These are phyloP conservation scores for Halcyon senegalensis DNA, from an alignment of 2,113 vertebrate genomes.

Conservation along the genomic window DNA sequence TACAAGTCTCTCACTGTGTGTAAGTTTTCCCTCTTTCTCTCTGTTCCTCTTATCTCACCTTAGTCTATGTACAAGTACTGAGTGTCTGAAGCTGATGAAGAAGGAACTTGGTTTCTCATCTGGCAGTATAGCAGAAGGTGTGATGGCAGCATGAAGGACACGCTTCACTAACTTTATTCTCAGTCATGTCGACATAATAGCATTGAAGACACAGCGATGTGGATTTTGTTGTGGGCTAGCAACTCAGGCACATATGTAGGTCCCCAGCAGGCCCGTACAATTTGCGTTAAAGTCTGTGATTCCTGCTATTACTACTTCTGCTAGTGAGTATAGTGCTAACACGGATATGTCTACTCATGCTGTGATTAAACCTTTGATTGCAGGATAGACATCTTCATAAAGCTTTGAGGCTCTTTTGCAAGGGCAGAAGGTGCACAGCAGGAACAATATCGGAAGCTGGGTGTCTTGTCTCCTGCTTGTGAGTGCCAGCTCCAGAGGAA, in stretches of 20 bases:
- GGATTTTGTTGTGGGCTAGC: neutral
- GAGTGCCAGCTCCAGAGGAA: slow-evolving; percentile 18
- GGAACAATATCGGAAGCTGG: slow-evolving; percentile 6
- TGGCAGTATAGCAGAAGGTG: neutral
- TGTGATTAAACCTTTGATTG: slow-evolving; percentile 9
- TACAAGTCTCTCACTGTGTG: neutral
- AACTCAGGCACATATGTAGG: neutral
- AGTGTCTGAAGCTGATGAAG: neutral
- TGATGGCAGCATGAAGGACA: neutral
- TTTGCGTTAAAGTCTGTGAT: neutral
- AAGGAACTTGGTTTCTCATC: neutral
- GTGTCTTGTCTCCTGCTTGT: slow-evolving; percentile 30
- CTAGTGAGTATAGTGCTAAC: neutral
- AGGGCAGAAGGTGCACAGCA: slow-evolving; percentile 44
- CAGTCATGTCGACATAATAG: neutral
- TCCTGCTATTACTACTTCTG: neutral
- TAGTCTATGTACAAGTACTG: neutral
- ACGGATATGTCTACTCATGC: neutral
- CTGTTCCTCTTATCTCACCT: neutral
- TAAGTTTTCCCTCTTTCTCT: neutral
- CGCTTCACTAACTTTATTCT: neutral
- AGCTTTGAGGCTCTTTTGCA: slow-evolving; percentile 3
- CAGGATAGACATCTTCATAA: neutral
- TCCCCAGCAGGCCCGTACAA: neutral
- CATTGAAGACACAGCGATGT: neutral